Evolutionary conservation across 2,888 invertebrate species (phyloP), one percentile per base, ranked within the genome.

Genomic region (Nomada hirtipes): DNA sequence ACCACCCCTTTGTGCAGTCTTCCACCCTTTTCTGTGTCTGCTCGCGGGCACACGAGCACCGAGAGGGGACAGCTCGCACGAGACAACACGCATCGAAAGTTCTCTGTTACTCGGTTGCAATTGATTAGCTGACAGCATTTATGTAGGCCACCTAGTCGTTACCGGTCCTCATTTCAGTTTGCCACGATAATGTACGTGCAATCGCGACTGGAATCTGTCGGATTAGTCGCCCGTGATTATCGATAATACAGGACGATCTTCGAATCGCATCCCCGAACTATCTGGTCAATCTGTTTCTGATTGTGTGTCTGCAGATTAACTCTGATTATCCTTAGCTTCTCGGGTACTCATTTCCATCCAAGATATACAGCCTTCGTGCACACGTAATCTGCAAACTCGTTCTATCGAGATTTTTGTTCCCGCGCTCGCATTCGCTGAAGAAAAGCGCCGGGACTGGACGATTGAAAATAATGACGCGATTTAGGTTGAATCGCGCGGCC

Each of bases 121-220:
- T 92, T 92, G 91, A 92, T 92, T 90, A 90, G 90, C 59, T 69
- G 60, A 13, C 44, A 13, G 90, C 91, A 91, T 92, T 92, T 92
- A 91, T 91, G 89, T 90, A 89, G 89, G 83, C 88, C 84, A 87
- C 87, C 90, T 89, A 88, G 88, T 88, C 89, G 90, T 89, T 90
- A 88, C 84, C 83, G 84, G 68, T 81, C 86, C 87, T 89, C 91
- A 89, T 91, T 91, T 90, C 79, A 70, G 86, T 84, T 87, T 87
- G 81, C 85, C 73, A 18, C 23, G 60, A 79, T 78, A 73, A 86
- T 82, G 83, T 57, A 68, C 76, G 70, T 74, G 70, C 76, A 83
- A 85, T 83, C 76, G 83, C 61, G 55, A 63, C 71, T 63, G 64
- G 79, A 75, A 76, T 81, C 70, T 52, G 70, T 50, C 67, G 79